phyloP scores from a whole-genome alignment of 2,797 vertebrate species.

The Enteromius afrohamiltoni region DNA sequence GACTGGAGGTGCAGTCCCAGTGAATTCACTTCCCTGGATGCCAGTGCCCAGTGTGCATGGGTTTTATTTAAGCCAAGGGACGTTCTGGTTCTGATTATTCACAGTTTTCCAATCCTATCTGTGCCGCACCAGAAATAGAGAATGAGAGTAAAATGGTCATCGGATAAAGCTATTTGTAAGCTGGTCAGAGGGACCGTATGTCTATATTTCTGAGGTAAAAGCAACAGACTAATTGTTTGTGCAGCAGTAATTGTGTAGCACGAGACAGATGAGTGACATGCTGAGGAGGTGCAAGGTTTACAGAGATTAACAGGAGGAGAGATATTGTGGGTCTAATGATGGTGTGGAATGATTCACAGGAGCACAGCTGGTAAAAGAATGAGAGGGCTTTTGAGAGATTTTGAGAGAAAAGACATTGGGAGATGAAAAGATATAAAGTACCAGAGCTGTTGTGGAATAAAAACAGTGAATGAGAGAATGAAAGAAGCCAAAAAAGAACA shows the following conservation, averaged over 20 bases:
- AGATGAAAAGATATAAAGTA: slow-evolving; percentile 5
- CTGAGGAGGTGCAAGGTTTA: background rate
- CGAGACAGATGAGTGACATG: background rate
- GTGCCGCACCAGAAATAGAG: background rate
- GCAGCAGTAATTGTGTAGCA: slow-evolving; percentile 32
- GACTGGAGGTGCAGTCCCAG: slow-evolving; percentile 30
- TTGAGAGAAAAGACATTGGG: background rate
- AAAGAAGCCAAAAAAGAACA: background rate
- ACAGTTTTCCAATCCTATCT: slow-evolving; percentile 22
- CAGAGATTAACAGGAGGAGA: background rate
- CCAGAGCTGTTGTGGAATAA: background rate
- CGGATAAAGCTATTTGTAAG: slow-evolving; percentile 2
- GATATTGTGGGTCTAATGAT: slow-evolving; percentile 23
- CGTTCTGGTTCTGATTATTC: slow-evolving; percentile 34
- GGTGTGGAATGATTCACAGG: slow-evolving; percentile 33
- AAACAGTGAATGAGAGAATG: background rate
- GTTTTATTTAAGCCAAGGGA: slow-evolving; percentile 31
- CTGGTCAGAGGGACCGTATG: no score
- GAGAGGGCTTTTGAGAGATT: slow-evolving; percentile 6
- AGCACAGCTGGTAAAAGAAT: slow-evolving; percentile 27
- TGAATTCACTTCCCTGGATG: slow-evolving; percentile 33
- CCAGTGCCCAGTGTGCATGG: slow-evolving; percentile 5
- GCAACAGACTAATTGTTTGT: slow-evolving; percentile 5
- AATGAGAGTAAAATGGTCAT: slow-evolving; percentile 8
- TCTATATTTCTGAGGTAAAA: slow-evolving; percentile 3